Base-by-base conservation (phyloP, 2,797 vertebrate genomes). In the Carapus acus region DNA sequence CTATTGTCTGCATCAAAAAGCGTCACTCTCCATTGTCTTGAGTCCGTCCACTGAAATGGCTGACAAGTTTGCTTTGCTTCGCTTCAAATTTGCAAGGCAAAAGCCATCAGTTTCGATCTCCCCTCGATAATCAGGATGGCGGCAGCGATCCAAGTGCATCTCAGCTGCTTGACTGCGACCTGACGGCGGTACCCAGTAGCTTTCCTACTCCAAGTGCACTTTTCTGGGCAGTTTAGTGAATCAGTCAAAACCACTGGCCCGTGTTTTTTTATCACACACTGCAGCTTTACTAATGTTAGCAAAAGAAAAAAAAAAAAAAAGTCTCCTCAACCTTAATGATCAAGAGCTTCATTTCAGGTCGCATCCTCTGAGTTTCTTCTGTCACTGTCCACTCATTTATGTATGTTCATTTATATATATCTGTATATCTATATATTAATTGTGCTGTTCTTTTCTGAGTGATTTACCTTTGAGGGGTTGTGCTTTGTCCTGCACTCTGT, bases 181-280 rank as follows among this genome's bases (percentile, higher is more conserved):
- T 72, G 69, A 68, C 68, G 67, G 76, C 69, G 59, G 42, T 58
- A 78, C 71, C 70, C 81, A 74, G 78, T 76, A 76, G 80, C 84
- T 86, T 79, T 85, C 71, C 62, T 74, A 70, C 61, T 86, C 72
- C 69, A 88, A 88, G 87, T 89, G 86, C 85, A 86, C 84, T 89
- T 88, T 81, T 78, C 83, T 81, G 83, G 75, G 77, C 71, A 70
- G 71, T 55, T 62, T 54, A 70, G 61, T 62, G 61, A 79, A 72
- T 79, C 57, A 80, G 66, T 76, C 34, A 67, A 75, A 76, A 75
- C 70, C 72, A 76, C 43, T 66, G 76, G 77, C 69, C 75, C 78
- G 76, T 73, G 79, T 70, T 80, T 86, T 86, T 83, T 19, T 83
- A 78, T 76, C 74, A 61, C n/a, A n/a, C 73, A 76, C 69, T 75